A percentile compares a stretch with the other conserved stretches of the same genome.
phyloP scores from a whole-genome alignment of 2,888 invertebrate species.

The Idaea straminata region DNA sequence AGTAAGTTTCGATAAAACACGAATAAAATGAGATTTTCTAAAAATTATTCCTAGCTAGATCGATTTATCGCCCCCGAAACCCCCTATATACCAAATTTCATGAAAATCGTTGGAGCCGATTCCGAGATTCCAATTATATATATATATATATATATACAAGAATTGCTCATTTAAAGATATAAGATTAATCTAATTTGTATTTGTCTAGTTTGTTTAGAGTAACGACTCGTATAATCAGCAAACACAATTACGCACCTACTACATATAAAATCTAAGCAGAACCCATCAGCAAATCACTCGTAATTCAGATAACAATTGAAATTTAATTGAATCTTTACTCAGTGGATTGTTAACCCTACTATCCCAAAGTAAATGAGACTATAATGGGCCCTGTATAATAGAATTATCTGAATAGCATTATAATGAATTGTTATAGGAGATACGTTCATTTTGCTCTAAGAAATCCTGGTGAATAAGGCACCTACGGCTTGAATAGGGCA shows the following conservation, averaged over 20 bases:
- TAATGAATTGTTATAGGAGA: slow-evolving; percentile 70
- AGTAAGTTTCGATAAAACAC: too few relatives aligned
- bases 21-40: too few relatives aligned
- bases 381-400: slow-evolving; percentile 63
- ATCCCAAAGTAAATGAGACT: slow-evolving; percentile 59
- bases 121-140: too few relatives aligned
- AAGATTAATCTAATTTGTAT: too few relatives aligned
- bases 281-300: slow-evolving; percentile 13
- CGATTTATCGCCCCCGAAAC: too few relatives aligned
- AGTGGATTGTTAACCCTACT: slow-evolving; percentile 42
- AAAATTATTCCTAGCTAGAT: too few relatives aligned
- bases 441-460: slow-evolving; percentile 46
- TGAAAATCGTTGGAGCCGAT: too few relatives aligned
- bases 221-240: not conserved
- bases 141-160: too few relatives aligned
- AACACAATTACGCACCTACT: slow-evolving; percentile 11
- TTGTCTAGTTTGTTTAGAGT: too few relatives aligned
- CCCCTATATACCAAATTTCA: too few relatives aligned
- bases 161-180: too few relatives aligned
- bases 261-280: slow-evolving; percentile 3
- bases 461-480: slow-evolving; percentile 63
- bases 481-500: slow-evolving; percentile 61
- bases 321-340: slow-evolving; percentile 44
- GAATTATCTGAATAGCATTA: slow-evolving; percentile 63
- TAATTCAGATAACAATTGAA: slow-evolving; percentile 26